Evolutionary conservation across 2,888 invertebrate genomes (phyloP), one percentile per base, ranked within the genome.

Genomic region (Pediacus dermestoides): DNA sequence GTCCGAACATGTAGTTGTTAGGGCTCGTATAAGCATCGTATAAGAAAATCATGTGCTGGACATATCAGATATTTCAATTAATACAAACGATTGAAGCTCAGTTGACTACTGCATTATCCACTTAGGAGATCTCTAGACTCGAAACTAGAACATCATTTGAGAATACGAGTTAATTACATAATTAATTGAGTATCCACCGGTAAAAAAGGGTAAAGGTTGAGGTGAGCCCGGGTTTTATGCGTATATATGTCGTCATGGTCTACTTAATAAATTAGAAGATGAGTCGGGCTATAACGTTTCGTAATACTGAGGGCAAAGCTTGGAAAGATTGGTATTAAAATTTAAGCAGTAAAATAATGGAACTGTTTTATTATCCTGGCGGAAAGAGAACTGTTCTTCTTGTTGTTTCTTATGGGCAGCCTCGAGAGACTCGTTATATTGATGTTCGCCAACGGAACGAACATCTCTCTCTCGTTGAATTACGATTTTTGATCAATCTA

Each of bases 271-370:
- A 32, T 30, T 37, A 23, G 34, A 30, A 10, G 13, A 25, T 25
- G 14, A 30, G 25, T 12, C 10, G 10, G 16, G 16, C 16, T 26
- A 9, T 34, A 32, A 33, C 39, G 13, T 25, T 37, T 11, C 22
- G 16, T 27, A 32, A 34, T 12, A 18, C 10, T 16, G 16, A 11
- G 37, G 31, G 22, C 16, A 16, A 16, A 28, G 13, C 28, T 18
- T 30, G 35, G 40, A 46, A 50, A 44, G 46, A 48, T 48, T 47
- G 51, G 46, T 49, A 55, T 57, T 53, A 55, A 55, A 53, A 53
- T 55, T 57, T 53, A 46, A 54, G 47, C 53, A 51, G 55, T 52
- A 48, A 46, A 53, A 55, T 57, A 57, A 57, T 57, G 53, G 53
- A 50, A 43, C 50, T 50, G 52, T 57, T 57, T 54, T 57, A 53